Conservation (phyloP, 2,113 vertebrate genomes). For the Mugil cephalus region DNA sequence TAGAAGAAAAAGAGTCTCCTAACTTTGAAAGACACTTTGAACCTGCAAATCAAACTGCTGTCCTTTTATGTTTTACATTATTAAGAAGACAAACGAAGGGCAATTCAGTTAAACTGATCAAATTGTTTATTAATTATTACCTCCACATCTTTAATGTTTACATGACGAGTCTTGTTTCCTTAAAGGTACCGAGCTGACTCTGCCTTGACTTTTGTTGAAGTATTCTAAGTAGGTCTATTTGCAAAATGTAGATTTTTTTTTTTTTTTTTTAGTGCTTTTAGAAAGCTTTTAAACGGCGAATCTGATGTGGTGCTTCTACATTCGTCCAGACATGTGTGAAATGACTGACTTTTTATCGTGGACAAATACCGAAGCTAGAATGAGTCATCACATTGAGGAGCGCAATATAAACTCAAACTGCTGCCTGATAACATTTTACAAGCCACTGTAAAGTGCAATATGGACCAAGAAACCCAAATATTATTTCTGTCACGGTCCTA, state of each 20-base stretch:
- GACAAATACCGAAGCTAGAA: not conserved
- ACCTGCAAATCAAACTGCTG: not conserved
- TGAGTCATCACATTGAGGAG: no score
- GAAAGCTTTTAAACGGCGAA: not conserved
- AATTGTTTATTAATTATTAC: not conserved
- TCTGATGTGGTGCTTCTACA: not conserved
- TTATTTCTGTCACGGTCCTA: no score
- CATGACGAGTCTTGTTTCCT: slow-evolving; percentile 2
- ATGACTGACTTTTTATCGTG: not conserved
- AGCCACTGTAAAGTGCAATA: no score
- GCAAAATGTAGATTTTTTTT: slow-evolving; percentile 5
- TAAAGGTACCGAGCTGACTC: slow-evolving; percentile 4
- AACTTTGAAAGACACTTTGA: slow-evolving; percentile 11
- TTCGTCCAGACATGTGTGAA: slow-evolving; percentile 14
- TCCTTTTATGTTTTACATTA: slow-evolving; percentile 29
- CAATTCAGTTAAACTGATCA: not conserved
- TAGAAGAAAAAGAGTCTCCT: not conserved
- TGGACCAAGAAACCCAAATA: no score
- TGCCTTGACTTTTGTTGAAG: slow-evolving; percentile 22
- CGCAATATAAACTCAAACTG: no score
- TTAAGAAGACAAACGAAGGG: slow-evolving; percentile 24
- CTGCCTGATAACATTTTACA: no score
- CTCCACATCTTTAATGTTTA: slow-evolving; percentile 38
- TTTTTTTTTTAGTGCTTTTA: slow-evolving; percentile 19
- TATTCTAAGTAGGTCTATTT: not conserved